These are phyloP conservation scores for Isoperla grammatica DNA, from an alignment of 2,888 invertebrate species.

Conservation along the genomic window DNA sequence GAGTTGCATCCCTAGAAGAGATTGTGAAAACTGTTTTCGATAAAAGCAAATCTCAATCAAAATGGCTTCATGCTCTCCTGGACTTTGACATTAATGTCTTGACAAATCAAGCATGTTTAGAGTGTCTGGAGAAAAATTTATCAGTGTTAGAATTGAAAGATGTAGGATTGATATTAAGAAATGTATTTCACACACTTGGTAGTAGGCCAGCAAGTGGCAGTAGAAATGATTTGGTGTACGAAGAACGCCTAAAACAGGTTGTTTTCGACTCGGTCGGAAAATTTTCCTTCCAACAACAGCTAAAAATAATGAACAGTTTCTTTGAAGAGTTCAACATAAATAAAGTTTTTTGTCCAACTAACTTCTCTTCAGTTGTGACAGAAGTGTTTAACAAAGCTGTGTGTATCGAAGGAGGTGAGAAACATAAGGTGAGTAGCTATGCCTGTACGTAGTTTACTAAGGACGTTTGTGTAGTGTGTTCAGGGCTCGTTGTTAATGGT, in stretches of 20 bases:
- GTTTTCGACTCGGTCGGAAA: neutral
- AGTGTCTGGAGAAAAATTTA: conserved; percentile 20
- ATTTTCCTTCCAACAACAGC: neutral
- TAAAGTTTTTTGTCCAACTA: neutral
- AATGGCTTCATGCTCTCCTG: conserved; percentile 27
- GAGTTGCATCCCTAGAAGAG: conserved; percentile 19
- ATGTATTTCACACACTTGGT: conserved; percentile 6
- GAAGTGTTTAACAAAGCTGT: conserved; percentile 12
- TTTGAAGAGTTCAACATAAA: neutral
- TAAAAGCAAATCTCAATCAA: conserved; percentile 17
- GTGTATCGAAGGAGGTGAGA: neutral
- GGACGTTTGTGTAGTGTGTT: too few relatives aligned
- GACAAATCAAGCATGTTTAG: conserved; percentile 12
- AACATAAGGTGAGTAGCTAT: conserved; percentile 1
- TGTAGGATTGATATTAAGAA: neutral
- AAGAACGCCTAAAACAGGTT: neutral
- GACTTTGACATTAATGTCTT: conserved; percentile 5
- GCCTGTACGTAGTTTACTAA: too few relatives aligned
- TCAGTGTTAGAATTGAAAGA: conserved; percentile 21
- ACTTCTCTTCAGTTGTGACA: neutral
- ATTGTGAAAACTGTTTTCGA: conserved; percentile 22
- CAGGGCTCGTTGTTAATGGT: too few relatives aligned
- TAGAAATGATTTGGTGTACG: neutral
- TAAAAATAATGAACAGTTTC: neutral
- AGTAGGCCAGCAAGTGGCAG: neutral